Evolutionary conservation across 2,797 vertebrate genomes (phyloP).

Genomic region (Thalassophryne amazonica): DNA sequence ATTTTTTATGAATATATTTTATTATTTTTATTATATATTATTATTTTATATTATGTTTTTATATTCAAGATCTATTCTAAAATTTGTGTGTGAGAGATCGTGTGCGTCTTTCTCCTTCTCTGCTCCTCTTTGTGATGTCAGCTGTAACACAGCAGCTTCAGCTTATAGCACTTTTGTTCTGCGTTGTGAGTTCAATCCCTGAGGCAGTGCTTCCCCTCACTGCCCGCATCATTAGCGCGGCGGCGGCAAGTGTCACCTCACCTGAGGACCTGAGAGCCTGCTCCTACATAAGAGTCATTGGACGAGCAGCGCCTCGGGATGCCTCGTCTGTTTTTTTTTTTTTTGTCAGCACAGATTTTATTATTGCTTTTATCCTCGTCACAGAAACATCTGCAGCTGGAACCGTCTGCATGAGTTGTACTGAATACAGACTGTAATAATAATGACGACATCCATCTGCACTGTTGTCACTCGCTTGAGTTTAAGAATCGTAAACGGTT

Average conservation of each 20-base stretch:
- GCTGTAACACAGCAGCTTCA: constrained; percentile 17
- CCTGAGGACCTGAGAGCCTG: constrained; percentile 53
- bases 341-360: constrained; percentile 6
- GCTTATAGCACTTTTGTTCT: constrained; percentile 36
- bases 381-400: constrained; percentile 1
- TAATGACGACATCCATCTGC: constrained; percentile 27
- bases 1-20: too few species aligned
- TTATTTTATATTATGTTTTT: too few species aligned
- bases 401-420: constrained; percentile 25
- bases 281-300: constrained; percentile 56
- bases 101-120: too few species aligned
- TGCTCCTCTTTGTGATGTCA: too few species aligned
- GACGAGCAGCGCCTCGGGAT: constrained; percentile 46
- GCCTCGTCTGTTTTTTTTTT: constrained; percentile 12
- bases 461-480: constrained; percentile 18
- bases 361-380: constrained; percentile 37
- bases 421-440: constrained; percentile 10
- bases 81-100: too few species aligned
- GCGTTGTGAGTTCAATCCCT: constrained; percentile 25
- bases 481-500: constrained; percentile 1
- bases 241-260: too few species aligned
- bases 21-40: too few species aligned
- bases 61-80: too few species aligned
- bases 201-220: constrained; percentile 36
- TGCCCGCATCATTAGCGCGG: too few species aligned